Conservation (phyloP, 2,113 vertebrate species). For the Athene cunicularia region DNA sequence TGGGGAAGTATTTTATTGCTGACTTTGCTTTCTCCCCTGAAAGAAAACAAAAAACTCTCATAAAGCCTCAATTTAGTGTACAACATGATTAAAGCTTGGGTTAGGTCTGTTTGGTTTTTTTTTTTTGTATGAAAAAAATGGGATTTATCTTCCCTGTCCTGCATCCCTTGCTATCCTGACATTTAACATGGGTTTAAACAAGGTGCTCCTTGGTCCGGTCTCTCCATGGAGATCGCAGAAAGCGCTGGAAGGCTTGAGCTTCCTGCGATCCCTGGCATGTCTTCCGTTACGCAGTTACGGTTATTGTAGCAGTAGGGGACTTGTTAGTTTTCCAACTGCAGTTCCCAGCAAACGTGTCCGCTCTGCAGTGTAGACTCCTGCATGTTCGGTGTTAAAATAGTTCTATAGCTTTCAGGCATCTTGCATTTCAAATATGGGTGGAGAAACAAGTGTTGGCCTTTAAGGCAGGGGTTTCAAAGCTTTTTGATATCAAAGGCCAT, state of each 20-base stretch:
- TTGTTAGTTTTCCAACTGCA: slow-evolving; percentile 67
- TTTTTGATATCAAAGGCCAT: slow-evolving; percentile 53
- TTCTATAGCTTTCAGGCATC: slow-evolving; percentile 65
- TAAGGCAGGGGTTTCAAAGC: slow-evolving; percentile 57
- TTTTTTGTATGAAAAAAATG: not conserved
- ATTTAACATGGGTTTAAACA: not conserved
- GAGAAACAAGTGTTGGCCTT: slow-evolving; percentile 49
- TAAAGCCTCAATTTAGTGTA: not conserved
- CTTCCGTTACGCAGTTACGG: slow-evolving; percentile 52
- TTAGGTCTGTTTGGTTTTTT: too few relatives aligned
- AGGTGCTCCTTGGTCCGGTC: slow-evolving; percentile 33
- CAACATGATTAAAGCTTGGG: not conserved
- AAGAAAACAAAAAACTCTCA: not conserved
- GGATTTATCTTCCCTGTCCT: not conserved
- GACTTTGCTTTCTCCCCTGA: not conserved
- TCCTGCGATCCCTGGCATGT: slow-evolving; percentile 63
- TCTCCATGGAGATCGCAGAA: slow-evolving; percentile 32
- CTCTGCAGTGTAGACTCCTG: slow-evolving; percentile 38
- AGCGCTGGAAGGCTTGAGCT: slow-evolving; percentile 59
- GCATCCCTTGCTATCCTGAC: not conserved
- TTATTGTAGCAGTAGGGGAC: slow-evolving; percentile 67
- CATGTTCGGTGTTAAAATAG: slow-evolving; percentile 53
- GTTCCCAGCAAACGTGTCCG: slow-evolving; percentile 31
- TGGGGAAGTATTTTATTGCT: not conserved
- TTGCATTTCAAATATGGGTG: slow-evolving; percentile 61